Evolutionary conservation across 2,888 invertebrate genomes (phyloP), one percentile per base, ranked within the genome.

Genomic region (Andrena flavipes): DNA sequence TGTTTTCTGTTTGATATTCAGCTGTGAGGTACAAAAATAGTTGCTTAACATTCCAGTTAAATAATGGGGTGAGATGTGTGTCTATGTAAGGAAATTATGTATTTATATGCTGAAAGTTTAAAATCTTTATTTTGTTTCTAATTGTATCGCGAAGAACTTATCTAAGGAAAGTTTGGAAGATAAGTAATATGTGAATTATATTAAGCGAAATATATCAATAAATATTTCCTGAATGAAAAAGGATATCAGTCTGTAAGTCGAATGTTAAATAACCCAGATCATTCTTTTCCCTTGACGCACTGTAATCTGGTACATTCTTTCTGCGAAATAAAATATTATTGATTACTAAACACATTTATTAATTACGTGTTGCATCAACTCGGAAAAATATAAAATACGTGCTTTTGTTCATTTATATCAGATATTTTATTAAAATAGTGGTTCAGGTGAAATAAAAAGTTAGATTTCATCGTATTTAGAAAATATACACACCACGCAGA

Each of bases 21-120:
- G 99, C 99, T 56, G 99, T 99, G 49, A 99, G 95, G 93, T 99
- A 99, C 35, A 99, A 94, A 94, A 99, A 99, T 87, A 99, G 94
- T 93, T 99, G 98, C 92, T 99, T 99, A 0, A 99, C 99, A 94
- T 99, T 99, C 99, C 99, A 99, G 94, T 99, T 99, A 95, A 99
- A 99, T 30, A 99, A 95, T 88, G 96, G 96, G 33, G 97, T 96
- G 72, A 99, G 95, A 95, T 96, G 95, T 95, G 87, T 87, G 79
- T 13, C 72, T 91, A 69, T 80, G 78, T 92, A 90, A 92, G 90
- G 88, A 87, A 91, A 63, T 26, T 42, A 42, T 42, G 62, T 42
- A 62, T 13, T 35, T 67, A n/a, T 20, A 33, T 10, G 6, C 16
- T 33, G 10, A 0, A 33, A 6, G 8, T 30, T 42, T 16, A 42